These are phyloP conservation scores for Sternarchorhynchus goeldii DNA, from an alignment of 2,797 vertebrate species.

Conservation along the genomic window DNA sequence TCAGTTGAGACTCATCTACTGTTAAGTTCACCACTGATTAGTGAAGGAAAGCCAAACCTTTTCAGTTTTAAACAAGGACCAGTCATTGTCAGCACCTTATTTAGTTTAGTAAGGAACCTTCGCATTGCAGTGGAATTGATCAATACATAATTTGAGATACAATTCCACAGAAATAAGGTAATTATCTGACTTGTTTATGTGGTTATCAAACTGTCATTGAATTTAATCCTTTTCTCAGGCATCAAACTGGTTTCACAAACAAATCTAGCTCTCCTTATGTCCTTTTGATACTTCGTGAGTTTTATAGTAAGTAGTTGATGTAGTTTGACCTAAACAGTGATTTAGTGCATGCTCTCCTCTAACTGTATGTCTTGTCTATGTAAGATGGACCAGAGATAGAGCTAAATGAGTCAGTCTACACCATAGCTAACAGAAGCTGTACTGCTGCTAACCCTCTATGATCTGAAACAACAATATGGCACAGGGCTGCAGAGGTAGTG, in stretches of 20 bases:
- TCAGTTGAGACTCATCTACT: background rate
- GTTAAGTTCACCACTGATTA: conserved; percentile 25
- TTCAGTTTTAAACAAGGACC: conserved; percentile 5
- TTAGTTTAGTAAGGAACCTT: conserved; percentile 22
- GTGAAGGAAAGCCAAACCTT: conserved; percentile 1
- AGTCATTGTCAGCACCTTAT: conserved; percentile 13
- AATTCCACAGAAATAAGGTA: conserved; percentile 28
- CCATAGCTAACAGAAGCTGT: conserved; percentile 26
- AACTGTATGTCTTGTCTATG: background rate
- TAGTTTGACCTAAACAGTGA: conserved; percentile 17
- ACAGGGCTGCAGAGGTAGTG: conserved; percentile 24
- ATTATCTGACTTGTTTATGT: conserved; percentile 43
- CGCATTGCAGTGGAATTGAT: conserved; percentile 32
- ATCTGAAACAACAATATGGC: conserved; percentile 35
- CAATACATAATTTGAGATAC: conserved; percentile 41
- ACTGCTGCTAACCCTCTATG: conserved; percentile 33
- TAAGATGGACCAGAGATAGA: conserved; percentile 4
- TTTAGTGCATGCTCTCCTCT: conserved; percentile 18
- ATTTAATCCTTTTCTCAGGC: conserved; percentile 14
- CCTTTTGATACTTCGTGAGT: conserved; percentile 9
- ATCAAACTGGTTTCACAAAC: conserved; percentile 31
- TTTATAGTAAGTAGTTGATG: conserved; percentile 23
- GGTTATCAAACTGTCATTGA: conserved; percentile 40
- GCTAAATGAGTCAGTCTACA: conserved; percentile 42
- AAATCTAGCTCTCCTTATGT: conserved; percentile 39